Evolutionary conservation across 1,140 invertebrate genomes (phyloP).

Genomic region (Cyrtorhinus lividipennis): DNA sequence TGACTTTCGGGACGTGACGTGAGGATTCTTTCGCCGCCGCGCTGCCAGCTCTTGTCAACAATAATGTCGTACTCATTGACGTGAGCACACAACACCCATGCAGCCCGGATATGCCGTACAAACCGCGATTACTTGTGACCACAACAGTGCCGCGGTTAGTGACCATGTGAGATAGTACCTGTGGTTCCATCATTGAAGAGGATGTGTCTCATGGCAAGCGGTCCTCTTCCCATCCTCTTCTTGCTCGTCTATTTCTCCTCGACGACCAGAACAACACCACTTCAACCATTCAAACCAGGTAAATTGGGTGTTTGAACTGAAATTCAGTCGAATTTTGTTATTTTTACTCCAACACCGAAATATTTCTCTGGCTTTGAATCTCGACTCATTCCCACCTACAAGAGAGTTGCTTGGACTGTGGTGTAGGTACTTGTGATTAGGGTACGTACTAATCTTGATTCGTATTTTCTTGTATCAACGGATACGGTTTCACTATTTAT

Average conservation of each 20-base stretch:
- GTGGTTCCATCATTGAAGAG: neutral
- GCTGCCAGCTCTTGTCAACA: neutral
- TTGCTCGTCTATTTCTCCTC: conserved; percentile 3
- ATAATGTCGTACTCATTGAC: neutral
- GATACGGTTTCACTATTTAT: no score
- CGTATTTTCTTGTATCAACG: no score
- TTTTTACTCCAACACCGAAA: no score
- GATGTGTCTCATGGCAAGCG: neutral
- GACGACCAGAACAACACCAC: neutral
- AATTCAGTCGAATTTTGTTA: no score
- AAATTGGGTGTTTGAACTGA: neutral
- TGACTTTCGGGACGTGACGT: neutral
- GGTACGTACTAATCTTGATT: no score
- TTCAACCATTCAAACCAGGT: neutral
- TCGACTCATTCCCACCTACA: no score
- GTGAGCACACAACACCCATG: neutral
- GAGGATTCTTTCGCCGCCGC: neutral
- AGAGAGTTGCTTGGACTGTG: no score
- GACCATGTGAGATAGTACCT: conserved; percentile 1
- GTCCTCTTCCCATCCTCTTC: conserved; percentile 2
- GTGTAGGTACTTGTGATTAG: no score
- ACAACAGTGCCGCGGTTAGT: neutral
- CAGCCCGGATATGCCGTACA: neutral
- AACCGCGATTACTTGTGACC: neutral
- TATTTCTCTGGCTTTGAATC: no score